Percentiles rank a stretch among this genome's conserved stretches.
These are phyloP conservation scores for Erpornis zantholeuca DNA, from an alignment of 2,113 vertebrate species.

Conservation along the genomic window DNA sequence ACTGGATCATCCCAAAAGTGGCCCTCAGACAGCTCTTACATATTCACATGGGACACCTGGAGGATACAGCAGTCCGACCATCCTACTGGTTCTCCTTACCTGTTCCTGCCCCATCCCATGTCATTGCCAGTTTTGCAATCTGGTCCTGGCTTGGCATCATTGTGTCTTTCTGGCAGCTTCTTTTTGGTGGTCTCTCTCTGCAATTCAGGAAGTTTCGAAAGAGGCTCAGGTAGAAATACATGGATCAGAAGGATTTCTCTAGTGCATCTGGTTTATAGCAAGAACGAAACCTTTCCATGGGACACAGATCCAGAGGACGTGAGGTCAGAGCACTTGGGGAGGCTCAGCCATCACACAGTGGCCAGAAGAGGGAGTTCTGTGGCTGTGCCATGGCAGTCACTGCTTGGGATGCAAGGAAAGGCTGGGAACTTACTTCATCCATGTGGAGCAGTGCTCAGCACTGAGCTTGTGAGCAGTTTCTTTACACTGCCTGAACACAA, in stretches of 20 bases:
- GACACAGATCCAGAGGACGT: not conserved
- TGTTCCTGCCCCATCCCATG: not conserved
- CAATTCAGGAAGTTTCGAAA: not conserved
- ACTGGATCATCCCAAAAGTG: not conserved
- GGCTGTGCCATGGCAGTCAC: not conserved
- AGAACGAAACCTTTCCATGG: not conserved
- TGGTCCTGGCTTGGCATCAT: not conserved
- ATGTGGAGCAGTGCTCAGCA: not conserved
- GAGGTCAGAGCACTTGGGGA: not conserved
- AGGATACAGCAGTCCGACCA: not conserved
- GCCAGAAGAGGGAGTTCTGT: constrained; percentile 35
- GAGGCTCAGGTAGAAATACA: not conserved
- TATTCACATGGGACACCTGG: accelerated
- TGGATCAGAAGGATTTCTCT: not conserved
- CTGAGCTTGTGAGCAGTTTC: not conserved
- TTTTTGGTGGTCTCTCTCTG: not conserved
- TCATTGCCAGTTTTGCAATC: not conserved
- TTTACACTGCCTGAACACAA: not conserved
- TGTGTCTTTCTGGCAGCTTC: not conserved
- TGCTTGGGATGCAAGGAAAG: not conserved
- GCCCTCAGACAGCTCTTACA: not conserved
- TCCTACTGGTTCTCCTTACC: not conserved
- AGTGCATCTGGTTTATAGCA: not conserved
- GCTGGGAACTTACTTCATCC: not conserved
- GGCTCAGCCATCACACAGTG: not conserved